phyloP scores from a whole-genome alignment of 2,888 invertebrate species.

The Operophtera brumata region DNA sequence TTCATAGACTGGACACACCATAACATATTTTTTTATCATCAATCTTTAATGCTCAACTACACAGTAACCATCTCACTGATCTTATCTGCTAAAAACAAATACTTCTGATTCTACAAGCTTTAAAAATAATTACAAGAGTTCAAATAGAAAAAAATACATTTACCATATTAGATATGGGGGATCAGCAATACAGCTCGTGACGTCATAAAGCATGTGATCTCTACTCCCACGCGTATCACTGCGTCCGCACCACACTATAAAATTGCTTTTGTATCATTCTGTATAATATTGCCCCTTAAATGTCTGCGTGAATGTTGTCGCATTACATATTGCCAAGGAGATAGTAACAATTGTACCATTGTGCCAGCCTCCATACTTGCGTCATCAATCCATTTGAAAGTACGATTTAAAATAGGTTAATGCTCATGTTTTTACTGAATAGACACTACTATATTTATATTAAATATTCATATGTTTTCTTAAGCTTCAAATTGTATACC shows the following conservation, averaged over 20 bases:
- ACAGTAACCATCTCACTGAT: neutral
- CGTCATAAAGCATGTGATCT: slow-evolving; percentile 29
- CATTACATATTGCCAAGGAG: slow-evolving; percentile 51
- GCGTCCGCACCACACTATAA: slow-evolving; percentile 35
- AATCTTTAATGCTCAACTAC: neutral
- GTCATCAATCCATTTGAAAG: slow-evolving; percentile 67
- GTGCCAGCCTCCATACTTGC: slow-evolving; percentile 61
- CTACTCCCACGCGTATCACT: slow-evolving; percentile 27
- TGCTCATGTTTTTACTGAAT: slow-evolving; percentile 60
- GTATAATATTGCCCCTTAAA: slow-evolving; percentile 44
- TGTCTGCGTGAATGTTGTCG: slow-evolving; percentile 49
- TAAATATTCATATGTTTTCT: slow-evolving; percentile 46
- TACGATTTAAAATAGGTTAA: slow-evolving; percentile 74
- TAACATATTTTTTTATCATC: neutral
- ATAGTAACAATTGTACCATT: slow-evolving; percentile 53
- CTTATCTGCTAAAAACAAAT: too few relatives aligned
- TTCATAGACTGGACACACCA: too few relatives aligned
- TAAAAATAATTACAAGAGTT: neutral
- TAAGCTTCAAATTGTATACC: slow-evolving; percentile 19
- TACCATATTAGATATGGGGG: slow-evolving; percentile 6
- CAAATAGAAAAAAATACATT: slow-evolving; percentile 7
- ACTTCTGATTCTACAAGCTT: neutral
- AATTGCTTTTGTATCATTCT: slow-evolving; percentile 38
- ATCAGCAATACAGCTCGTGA: slow-evolving; percentile 15
- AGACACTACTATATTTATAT: slow-evolving; percentile 47